phyloP scores from a whole-genome alignment of 2,888 invertebrate species.

The Elegia similella region DNA sequence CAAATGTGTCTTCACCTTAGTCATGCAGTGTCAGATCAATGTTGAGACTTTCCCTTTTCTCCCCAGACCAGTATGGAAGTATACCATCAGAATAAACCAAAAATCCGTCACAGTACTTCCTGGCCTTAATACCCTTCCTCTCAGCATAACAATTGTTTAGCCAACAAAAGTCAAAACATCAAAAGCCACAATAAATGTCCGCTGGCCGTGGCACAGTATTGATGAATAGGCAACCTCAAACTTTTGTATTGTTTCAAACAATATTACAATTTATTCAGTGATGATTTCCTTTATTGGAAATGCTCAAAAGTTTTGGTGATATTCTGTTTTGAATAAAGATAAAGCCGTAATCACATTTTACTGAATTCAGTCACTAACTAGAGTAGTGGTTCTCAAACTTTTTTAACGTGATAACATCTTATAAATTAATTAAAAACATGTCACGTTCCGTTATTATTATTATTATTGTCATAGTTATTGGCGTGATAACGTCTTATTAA shows the following conservation, averaged over 20 bases:
- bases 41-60: no score
- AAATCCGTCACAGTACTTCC: constrained; percentile 3
- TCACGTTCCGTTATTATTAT: no score
- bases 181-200: constrained; percentile 14
- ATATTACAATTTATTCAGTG: neutral
- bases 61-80: neutral
- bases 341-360: no score
- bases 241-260: constrained; percentile 5
- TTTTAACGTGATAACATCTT: no score
- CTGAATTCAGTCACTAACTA: no score
- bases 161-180: neutral
- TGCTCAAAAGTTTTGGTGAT: neutral
- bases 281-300: neutral
- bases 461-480: no score
- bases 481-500: no score
- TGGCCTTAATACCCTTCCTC: neutral
- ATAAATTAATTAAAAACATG: no score
- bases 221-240: constrained; percentile 10
- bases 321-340: neutral
- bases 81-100: neutral
- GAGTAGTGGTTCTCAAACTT: no score
- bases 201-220: constrained; percentile 14
- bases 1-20: no score
- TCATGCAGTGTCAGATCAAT: no score
- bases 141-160: neutral